Conservation (phyloP, 2,113 vertebrate genomes). For the Anhinga rufa region DNA sequence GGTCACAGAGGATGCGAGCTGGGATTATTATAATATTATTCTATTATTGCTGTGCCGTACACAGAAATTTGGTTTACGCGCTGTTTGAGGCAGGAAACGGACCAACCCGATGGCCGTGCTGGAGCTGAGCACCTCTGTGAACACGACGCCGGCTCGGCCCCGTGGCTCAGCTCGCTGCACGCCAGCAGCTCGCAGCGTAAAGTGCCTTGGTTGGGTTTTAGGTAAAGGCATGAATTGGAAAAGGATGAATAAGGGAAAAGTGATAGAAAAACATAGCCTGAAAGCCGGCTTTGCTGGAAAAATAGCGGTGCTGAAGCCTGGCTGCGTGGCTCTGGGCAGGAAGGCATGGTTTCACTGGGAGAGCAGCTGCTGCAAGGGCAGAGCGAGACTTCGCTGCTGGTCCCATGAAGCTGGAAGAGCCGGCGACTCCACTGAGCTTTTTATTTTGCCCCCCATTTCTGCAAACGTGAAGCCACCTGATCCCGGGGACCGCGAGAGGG, state of each 20-base stretch:
- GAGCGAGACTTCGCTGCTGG: rapidly evolving
- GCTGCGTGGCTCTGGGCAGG: not conserved
- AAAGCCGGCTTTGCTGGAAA: not conserved
- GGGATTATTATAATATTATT: not conserved
- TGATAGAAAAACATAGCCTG: not conserved
- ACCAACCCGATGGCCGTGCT: rapidly evolving
- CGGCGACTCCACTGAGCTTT: not conserved
- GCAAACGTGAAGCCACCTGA: not conserved
- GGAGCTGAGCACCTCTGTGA: not conserved
- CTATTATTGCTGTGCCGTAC: not conserved
- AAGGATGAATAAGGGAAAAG: not conserved
- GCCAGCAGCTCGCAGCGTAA: not conserved
- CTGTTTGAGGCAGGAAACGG: not conserved
- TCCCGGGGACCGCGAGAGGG: not conserved
- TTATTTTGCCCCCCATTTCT: not conserved
- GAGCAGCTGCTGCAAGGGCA: not conserved
- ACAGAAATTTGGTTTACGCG: not conserved
- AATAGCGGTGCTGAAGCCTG: not conserved
- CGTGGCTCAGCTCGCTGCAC: not conserved
- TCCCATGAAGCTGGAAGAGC: not conserved
- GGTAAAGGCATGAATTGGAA: not conserved
- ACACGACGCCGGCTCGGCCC: not conserved
- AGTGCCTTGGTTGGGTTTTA: not conserved
- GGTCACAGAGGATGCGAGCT: not conserved
- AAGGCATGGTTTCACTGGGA: not conserved